Conservation (phyloP, 2,797 vertebrate species). For the Urophycis tenuis region DNA sequence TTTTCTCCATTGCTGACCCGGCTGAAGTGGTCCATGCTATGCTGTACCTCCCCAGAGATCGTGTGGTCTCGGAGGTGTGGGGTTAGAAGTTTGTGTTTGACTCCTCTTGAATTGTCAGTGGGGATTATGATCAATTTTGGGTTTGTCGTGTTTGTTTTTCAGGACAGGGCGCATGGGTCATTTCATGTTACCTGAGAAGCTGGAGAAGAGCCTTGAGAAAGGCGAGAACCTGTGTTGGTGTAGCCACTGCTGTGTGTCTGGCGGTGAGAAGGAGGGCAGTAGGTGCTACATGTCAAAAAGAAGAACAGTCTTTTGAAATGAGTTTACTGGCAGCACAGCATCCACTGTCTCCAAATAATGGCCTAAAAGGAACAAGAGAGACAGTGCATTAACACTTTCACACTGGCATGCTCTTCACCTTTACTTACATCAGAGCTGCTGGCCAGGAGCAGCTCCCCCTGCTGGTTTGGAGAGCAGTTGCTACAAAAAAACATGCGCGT, state of each 20-base stretch:
- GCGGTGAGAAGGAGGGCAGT: constrained; percentile 80
- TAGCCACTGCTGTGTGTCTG: constrained; percentile 92
- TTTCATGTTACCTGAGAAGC: constrained; percentile 81
- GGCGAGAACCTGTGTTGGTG: constrained; percentile 87
- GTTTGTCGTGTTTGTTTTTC: no score
- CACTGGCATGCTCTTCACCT: constrained; percentile 28
- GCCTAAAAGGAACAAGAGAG: constrained; percentile 62
- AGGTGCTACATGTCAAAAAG: constrained; percentile 83
- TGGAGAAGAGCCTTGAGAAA: constrained; percentile 86
- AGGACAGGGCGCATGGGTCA: neutral
- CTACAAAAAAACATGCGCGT: constrained; percentile 65
- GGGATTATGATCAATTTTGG: no score
- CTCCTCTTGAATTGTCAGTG: neutral
- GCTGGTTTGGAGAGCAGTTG: constrained; percentile 82
- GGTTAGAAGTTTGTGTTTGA: neutral
- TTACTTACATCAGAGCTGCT: constrained; percentile 86
- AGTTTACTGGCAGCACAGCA: constrained; percentile 55
- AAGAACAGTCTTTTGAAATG: constrained; percentile 72
- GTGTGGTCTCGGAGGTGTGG: no score
- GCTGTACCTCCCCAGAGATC: no score
- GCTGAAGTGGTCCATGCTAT: no score
- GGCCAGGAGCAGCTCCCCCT: constrained; percentile 74
- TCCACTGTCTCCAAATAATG: constrained; percentile 58
- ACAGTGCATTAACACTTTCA: constrained; percentile 53
- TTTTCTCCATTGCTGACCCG: no score